Base-by-base conservation (phyloP, 1,140 invertebrate species). In the Caenorhabditis latens region DNA sequence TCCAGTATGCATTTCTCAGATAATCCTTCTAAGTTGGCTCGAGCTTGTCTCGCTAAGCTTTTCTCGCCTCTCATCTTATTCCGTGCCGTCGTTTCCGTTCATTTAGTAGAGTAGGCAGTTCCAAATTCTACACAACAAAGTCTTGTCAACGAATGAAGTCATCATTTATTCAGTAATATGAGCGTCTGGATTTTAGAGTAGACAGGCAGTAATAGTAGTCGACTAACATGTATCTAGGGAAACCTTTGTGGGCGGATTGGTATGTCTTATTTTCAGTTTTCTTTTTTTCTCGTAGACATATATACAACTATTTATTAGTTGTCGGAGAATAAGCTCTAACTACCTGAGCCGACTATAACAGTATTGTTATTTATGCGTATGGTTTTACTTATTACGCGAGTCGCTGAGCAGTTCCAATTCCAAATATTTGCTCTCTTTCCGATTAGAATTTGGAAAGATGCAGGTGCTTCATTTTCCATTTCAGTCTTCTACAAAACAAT, bases 111-210 rank as follows among this genome's bases (percentile, higher is more conserved):
- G 57, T n/a, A 58, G n/a, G n/a, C 0, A 32, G 57, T n/a, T n/a
- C 57, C 57, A n/a, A n/a, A 58, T n/a, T 58, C 57, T 32, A 21
- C 57, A 7, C 1, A n/a, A 19, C 6, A 24, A 40, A 71, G 24
- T 71, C 21, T 32, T 21, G 13, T 1, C n/a, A 21, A 32, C 24
- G 21, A 43, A 71, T 19, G 65, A 71, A 42, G 24, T 71, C 42
- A 71, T 71, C 19, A 32, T 79, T 79, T 50, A 24, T 79, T 79
- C 21, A 79, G 32, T 79, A 50, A 50, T 79, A 79, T 79, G 65
- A 50, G 21, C 13, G 21, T 40, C 9, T 21, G 63, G 71, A 50
- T 50, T 53, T 79, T 11, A 48, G n/a, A 6, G 16, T 32, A 43
- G 42, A 1, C 65, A 46, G 42, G 32, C 21, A 32, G 32, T 32